Conservation (phyloP, 2,888 invertebrate genomes). For the Zootermopsis nevadensis region DNA sequence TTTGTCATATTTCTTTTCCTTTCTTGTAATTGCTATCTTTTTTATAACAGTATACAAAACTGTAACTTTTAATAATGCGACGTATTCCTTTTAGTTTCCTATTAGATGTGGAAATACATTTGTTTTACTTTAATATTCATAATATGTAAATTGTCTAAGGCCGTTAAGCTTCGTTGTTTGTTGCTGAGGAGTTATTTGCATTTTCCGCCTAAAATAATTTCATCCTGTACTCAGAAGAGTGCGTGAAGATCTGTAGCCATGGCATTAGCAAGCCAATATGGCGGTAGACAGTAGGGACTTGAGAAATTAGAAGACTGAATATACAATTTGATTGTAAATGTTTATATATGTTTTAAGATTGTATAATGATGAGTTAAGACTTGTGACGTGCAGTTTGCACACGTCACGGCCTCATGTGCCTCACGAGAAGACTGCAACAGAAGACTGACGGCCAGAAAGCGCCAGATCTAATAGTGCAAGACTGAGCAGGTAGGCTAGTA, state of each 20-base stretch:
- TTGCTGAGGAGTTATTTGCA: too few relatives aligned
- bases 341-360: conserved; percentile 42
- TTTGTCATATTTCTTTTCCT: too few relatives aligned
- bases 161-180: too few relatives aligned
- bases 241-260: conserved; percentile 3
- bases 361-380: conserved; percentile 47
- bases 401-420: conserved; percentile 51
- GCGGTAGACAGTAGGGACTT: conserved; percentile 37
- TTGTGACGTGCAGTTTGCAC: conserved; percentile 50
- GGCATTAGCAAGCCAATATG: conserved; percentile 45
- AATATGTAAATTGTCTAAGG: too few relatives aligned
- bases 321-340: conserved; percentile 46
- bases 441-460: conserved; percentile 56
- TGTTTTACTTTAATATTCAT: too few relatives aligned
- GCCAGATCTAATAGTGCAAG: conserved; percentile 52
- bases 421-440: conserved; percentile 56
- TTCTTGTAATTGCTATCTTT: too few relatives aligned
- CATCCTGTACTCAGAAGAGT: background rate
- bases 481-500: conserved; percentile 53
- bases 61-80: too few relatives aligned
- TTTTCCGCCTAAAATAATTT: conserved; percentile 1
- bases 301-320: conserved; percentile 49
- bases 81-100: too few relatives aligned
- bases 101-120: too few relatives aligned
- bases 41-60: too few relatives aligned